Base-by-base conservation (phyloP, 2,888 invertebrate genomes). In the Agrotis clavis region DNA sequence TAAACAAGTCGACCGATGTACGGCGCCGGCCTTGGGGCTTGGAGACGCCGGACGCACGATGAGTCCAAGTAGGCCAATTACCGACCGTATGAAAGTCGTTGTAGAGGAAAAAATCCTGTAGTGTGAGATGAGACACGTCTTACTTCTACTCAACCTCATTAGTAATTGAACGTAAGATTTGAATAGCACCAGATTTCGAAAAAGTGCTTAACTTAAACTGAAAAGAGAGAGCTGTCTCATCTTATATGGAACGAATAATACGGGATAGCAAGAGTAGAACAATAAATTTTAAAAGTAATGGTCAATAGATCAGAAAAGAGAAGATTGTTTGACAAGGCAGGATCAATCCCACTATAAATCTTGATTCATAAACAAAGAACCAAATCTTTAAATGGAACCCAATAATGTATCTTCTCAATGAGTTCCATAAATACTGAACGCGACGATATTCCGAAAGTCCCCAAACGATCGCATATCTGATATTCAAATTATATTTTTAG, bases 401-500 rank as follows among this genome's bases (percentile, higher is more conserved):
- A 21, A 64, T 61, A n/a, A 68, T 65, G 18, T 53, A 57, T 81
- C 53, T 30, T 51, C 11, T 16, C 35, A 66, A 67, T 56, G 47
- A 65, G 13, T 47, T 68, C 30, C 30, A 60, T 64, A 63, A 67
- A 69, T 60, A 77, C 69, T 67, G 63, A 67, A 66, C 64, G 35
- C 62, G 72, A 59, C 72, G 72, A 70, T 72, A 64, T 64, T 67
- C 57, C 59, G 35, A 72, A 63, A 71, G 66, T 62, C 72, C 48
- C 56, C 68, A 56, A 71, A 66, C 75, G 67, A 77, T 74, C 79
- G 68, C 56, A 59, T 78, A 64, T 73, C 57, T 76, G 66, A 75
- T 84, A 74, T 75, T 62, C 61, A 67, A 60, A 72, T 61, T 64
- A 79, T 89, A 89, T 89, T 79, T 88, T 85, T 81, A 84, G 86